These are phyloP conservation scores for Saguinus midas DNA, from an alignment of 2,113 vertebrate genomes.

Conservation along the genomic window DNA sequence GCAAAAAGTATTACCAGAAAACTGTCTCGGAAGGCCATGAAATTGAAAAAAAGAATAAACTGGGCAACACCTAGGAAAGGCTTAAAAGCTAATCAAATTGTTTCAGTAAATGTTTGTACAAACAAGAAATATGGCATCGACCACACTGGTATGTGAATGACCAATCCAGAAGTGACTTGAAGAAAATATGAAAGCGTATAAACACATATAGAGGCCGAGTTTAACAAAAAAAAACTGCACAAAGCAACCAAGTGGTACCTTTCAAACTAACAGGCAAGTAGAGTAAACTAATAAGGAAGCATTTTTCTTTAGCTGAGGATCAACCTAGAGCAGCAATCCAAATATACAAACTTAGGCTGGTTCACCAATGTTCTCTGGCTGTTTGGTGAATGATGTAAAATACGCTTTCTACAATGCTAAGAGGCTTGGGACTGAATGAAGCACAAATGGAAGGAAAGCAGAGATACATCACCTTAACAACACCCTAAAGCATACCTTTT, in stretches of 20 bases:
- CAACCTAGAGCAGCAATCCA: neutral
- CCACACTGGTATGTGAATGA: neutral
- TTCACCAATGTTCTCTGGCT: neutral
- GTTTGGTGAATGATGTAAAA: neutral
- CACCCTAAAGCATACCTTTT: neutral
- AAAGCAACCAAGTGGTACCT: neutral
- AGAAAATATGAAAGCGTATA: neutral
- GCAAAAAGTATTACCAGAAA: constrained; percentile 1
- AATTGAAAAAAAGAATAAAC: neutral
- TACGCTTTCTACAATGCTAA: neutral
- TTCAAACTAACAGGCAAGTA: neutral
- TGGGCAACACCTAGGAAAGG: neutral
- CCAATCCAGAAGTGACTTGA: neutral
- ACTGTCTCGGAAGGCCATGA: neutral
- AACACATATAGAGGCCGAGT: neutral
- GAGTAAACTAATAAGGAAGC: neutral
- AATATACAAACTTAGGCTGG: neutral
- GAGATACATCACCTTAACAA: neutral
- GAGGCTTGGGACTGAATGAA: neutral
- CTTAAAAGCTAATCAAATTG: neutral
- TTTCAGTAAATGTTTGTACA: neutral
- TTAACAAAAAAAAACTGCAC: neutral
- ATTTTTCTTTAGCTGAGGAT: neutral
- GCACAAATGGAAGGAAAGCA: neutral
- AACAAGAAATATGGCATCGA: neutral